Percentiles rank a stretch among this genome's conserved stretches.
Conservation (phyloP, 23 tunicate species). For the Halocynthia aurantium region DNA sequence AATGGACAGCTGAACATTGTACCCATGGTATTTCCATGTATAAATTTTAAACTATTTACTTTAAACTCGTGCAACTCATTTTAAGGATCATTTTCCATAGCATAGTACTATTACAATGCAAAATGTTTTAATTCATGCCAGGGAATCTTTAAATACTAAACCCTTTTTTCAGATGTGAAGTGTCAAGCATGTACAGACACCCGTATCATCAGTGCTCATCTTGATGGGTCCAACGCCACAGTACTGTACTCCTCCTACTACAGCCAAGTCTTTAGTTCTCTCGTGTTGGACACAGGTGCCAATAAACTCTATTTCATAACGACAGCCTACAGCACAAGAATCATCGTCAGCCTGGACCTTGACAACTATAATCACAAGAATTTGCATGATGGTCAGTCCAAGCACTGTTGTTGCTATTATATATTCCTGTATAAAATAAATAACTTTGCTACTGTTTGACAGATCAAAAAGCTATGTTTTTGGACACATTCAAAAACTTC, state of each 20-base stretch:
- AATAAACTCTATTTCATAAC: constrained; percentile 4
- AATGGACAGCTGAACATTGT: neutral
- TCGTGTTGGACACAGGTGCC: constrained; percentile 10
- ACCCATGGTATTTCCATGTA: too few relatives aligned
- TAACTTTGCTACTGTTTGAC: neutral
- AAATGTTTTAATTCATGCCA: too few relatives aligned
- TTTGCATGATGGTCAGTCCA: constrained; percentile 13
- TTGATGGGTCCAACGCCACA: constrained; percentile 16
- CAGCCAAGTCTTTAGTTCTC: constrained; percentile 1
- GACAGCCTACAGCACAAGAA: constrained; percentile 8
- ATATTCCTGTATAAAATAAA: neutral
- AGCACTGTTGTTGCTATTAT: neutral
- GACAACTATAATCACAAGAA: neutral
- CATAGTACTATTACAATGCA: too few relatives aligned
- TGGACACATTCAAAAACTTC: constrained; percentile 14
- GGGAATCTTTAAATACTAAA: too few relatives aligned
- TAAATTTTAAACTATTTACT: too few relatives aligned
- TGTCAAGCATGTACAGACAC: neutral
- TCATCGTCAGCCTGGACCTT: constrained; percentile 1
- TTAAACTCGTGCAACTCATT: too few relatives aligned
- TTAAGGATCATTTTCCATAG: too few relatives aligned
- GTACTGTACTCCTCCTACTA: neutral
- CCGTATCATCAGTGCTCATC: neutral
- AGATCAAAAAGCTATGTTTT: neutral
- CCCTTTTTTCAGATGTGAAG: too few relatives aligned